Percentiles rank a stretch among this genome's conserved stretches.
Evolutionary conservation across 2,888 invertebrate species (phyloP).

Genomic region (Cephus pygmeus): DNA sequence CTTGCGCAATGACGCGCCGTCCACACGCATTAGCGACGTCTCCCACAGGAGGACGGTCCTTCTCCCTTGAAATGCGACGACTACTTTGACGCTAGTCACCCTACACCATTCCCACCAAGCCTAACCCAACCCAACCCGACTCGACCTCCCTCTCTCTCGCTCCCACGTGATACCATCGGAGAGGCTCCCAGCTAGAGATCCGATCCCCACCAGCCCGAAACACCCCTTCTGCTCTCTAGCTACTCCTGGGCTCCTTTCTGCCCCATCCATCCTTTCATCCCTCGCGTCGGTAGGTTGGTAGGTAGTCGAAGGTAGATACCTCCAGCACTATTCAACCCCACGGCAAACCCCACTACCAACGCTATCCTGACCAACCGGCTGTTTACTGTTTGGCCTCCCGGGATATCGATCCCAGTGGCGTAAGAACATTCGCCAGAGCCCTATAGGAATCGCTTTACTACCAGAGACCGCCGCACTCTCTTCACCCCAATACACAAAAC

Average conservation of each 20-base stretch:
- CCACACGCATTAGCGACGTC: background rate
- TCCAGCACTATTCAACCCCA: slow-evolving; percentile 16
- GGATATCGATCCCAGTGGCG: slow-evolving; percentile 65
- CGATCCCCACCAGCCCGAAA: background rate
- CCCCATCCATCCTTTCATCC: slow-evolving; percentile 33
- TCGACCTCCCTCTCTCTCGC: slow-evolving; percentile 1
- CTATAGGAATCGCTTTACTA: background rate
- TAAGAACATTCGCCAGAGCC: slow-evolving; percentile 45
- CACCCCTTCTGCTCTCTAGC: slow-evolving; percentile 9
- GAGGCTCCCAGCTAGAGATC: slow-evolving; percentile 3
- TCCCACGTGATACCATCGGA: slow-evolving; percentile 3
- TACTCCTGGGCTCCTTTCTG: slow-evolving; percentile 16
- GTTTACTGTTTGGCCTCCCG: slow-evolving; percentile 66
- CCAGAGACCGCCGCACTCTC: background rate
- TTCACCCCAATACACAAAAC: background rate
- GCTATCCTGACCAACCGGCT: slow-evolving; percentile 65
- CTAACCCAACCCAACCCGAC: background rate
- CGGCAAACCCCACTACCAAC: slow-evolving; percentile 47
- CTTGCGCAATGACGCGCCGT: background rate
- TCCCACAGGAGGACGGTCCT: background rate
- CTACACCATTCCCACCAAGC: background rate
- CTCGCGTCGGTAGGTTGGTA: slow-evolving; percentile 25
- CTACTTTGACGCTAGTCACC: slow-evolving; percentile 13
- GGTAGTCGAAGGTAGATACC: slow-evolving; percentile 20
- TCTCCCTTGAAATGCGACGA: slow-evolving; percentile 4